Evolutionary conservation across 2,113 vertebrate species (phyloP).

Genomic region (Phrynocephalus versicolor): DNA sequence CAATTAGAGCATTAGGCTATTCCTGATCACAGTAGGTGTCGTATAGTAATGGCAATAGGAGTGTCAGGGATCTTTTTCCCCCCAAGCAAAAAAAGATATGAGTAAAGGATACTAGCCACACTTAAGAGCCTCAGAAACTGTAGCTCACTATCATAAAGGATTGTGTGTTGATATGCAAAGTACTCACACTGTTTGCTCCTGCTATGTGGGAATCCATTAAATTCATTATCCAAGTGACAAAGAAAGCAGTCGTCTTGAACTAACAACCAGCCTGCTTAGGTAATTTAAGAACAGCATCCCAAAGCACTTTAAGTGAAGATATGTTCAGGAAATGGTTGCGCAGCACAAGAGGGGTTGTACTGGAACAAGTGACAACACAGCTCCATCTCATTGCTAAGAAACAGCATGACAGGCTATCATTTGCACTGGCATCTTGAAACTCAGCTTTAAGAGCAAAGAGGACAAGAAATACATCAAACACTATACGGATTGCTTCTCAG

Average conservation of each 20-base stretch:
- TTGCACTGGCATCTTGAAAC: neutral
- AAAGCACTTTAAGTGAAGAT: neutral
- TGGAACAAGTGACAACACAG: neutral
- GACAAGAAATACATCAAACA: neutral
- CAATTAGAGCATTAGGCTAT: slow-evolving; percentile 16
- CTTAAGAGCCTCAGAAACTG: neutral
- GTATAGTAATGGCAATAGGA: slow-evolving; percentile 27
- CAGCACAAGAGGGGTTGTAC: neutral
- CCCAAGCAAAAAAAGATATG: neutral
- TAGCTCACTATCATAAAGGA: neutral
- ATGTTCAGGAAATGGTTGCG: neutral
- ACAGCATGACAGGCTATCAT: neutral
- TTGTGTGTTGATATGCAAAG: neutral
- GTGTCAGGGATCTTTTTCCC: neutral
- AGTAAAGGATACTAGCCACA: neutral
- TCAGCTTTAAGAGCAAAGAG: neutral
- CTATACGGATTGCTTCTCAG: neutral
- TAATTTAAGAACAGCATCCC: neutral
- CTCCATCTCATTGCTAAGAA: neutral
- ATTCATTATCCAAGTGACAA: neutral
- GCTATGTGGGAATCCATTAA: neutral
- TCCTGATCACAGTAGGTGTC: slow-evolving; percentile 15
- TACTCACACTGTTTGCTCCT: neutral
- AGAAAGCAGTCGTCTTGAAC: neutral
- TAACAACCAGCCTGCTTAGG: neutral